Evolutionary conservation across 2,113 vertebrate species (phyloP).

Genomic region (Pipra filicauda): DNA sequence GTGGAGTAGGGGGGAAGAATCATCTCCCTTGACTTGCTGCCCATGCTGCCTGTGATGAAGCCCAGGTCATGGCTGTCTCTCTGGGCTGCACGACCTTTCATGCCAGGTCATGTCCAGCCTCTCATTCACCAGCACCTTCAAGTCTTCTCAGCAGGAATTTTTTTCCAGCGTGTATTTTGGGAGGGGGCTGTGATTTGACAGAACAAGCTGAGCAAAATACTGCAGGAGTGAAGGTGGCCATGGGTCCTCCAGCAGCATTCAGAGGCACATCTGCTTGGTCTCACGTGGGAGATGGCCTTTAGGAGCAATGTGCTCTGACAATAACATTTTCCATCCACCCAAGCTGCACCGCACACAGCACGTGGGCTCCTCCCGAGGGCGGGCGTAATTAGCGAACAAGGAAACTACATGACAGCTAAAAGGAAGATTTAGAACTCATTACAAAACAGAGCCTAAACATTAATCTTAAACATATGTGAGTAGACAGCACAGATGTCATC

Average conservation of each 20-base stretch:
- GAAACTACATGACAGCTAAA: background rate
- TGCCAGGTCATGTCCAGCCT: background rate
- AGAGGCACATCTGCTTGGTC: background rate
- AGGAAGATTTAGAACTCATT: background rate
- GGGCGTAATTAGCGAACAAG: background rate
- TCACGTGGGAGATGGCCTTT: background rate
- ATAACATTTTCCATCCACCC: background rate
- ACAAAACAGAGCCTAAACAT: background rate
- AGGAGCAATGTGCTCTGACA: background rate
- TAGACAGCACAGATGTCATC: background rate
- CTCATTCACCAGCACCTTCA: background rate
- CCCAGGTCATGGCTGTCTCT: background rate
- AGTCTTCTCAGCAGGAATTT: background rate
- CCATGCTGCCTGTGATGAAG: background rate
- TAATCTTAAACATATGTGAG: background rate
- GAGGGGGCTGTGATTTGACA: background rate
- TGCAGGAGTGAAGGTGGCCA: background rate
- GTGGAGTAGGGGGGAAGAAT: background rate
- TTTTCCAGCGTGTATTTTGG: background rate
- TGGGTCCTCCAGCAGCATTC: rapidly evolving
- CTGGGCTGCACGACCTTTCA: background rate
- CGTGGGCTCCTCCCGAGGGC: background rate
- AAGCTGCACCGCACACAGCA: background rate
- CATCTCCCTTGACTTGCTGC: background rate
- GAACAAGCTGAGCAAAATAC: background rate